phyloP scores from a whole-genome alignment of 2,888 invertebrate species.

The Conops quadrifasciatus region DNA sequence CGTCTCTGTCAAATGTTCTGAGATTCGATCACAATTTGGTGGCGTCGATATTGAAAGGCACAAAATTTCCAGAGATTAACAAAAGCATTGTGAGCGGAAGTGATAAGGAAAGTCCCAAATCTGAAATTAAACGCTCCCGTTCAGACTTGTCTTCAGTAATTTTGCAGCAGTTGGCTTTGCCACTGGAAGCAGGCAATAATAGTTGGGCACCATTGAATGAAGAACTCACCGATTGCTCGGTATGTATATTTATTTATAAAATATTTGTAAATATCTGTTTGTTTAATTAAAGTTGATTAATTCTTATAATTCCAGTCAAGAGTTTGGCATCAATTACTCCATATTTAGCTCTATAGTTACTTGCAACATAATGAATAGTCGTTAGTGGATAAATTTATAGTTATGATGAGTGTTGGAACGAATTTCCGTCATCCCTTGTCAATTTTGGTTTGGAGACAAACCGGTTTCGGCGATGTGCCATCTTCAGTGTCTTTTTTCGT shows the following conservation, averaged over 20 bases:
- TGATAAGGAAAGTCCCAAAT: conserved; percentile 71
- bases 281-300: too few relatives aligned
- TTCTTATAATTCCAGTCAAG: too few relatives aligned
- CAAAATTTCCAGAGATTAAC: conserved; percentile 71
- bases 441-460: too few relatives aligned
- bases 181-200: conserved; percentile 69
- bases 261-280: too few relatives aligned
- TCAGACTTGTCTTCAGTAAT: conserved; percentile 77
- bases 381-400: too few relatives aligned
- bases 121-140: conserved; percentile 69
- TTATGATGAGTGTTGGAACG: too few relatives aligned
- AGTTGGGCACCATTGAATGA: conserved; percentile 66
- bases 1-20: conserved; percentile 37
- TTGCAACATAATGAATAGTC: too few relatives aligned
- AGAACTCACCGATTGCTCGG: conserved; percentile 64
- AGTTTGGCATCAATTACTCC: too few relatives aligned
- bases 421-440: too few relatives aligned
- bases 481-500: too few relatives aligned
- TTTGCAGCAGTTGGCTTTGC: conserved; percentile 77
- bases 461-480: too few relatives aligned
- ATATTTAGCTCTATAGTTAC: too few relatives aligned
- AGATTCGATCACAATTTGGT: conserved; percentile 78
- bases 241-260: conserved; percentile 50
- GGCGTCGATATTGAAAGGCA: conserved; percentile 79
- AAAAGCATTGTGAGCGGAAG: conserved; percentile 64